These are phyloP conservation scores for Harpegnathos saltator DNA, from an alignment of 1,140 invertebrate species.

Conservation along the genomic window DNA sequence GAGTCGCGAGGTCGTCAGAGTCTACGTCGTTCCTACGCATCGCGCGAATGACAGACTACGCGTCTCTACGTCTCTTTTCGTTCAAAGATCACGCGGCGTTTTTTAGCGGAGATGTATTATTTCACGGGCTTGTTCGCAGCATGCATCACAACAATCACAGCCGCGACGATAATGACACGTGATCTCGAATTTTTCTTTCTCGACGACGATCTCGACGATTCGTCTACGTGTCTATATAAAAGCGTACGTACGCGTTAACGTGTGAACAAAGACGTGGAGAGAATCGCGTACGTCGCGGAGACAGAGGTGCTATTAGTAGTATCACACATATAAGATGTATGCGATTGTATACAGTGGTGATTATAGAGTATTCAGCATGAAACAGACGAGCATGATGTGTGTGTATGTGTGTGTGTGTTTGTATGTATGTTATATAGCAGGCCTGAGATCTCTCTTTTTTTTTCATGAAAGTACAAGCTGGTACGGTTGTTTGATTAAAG, in stretches of 20 bases:
- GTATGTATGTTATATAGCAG: slow-evolving; percentile 51
- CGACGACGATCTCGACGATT: slow-evolving; percentile 1
- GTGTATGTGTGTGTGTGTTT: no score
- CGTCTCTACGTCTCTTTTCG: slow-evolving; percentile 29
- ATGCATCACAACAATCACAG: slow-evolving; percentile 50
- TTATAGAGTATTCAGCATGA: slow-evolving; percentile 30
- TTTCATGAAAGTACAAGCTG: slow-evolving; percentile 46
- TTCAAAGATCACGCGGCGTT: slow-evolving; percentile 4
- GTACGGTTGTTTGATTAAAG: slow-evolving; percentile 45
- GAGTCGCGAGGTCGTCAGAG: slow-evolving; percentile 21
- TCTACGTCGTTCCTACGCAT: slow-evolving; percentile 51
- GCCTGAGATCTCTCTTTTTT: slow-evolving; percentile 26
- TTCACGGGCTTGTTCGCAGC: slow-evolving; percentile 19
- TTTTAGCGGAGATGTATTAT: slow-evolving; percentile 35
- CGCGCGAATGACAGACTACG: slow-evolving; percentile 46
- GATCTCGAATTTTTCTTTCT: neutral
- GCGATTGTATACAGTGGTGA: slow-evolving; percentile 29
- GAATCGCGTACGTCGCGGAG: slow-evolving; percentile 8
- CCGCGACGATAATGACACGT: slow-evolving; percentile 17
- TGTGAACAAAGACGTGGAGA: slow-evolving; percentile 1
- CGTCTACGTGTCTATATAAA: neutral
- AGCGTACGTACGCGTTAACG: neutral
- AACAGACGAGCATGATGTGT: neutral
- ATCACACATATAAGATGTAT: slow-evolving; percentile 27
- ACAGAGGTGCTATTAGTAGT: slow-evolving; percentile 64